phyloP scores from a whole-genome alignment of 2,888 invertebrate genomes.

The Steromphala cineraria region DNA sequence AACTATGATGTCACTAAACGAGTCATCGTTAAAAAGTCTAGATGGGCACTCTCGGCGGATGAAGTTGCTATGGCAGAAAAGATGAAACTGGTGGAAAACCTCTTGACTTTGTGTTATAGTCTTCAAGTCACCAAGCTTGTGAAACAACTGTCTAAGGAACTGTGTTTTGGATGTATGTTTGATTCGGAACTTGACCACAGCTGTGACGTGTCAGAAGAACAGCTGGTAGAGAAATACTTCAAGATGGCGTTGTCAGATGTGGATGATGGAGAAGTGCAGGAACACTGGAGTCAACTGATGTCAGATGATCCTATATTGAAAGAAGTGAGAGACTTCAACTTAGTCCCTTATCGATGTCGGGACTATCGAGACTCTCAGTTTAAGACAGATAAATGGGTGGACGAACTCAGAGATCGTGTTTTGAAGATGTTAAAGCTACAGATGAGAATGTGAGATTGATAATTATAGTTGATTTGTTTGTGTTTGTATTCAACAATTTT shows the following conservation, averaged over 20 bases:
- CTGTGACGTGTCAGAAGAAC: background rate
- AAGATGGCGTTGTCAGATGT: background rate
- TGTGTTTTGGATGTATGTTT: conserved; percentile 6
- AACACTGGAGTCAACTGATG: background rate
- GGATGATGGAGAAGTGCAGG: background rate
- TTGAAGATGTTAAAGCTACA: background rate
- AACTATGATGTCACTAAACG: background rate
- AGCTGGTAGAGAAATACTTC: background rate
- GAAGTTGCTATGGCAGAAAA: background rate
- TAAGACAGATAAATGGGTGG: background rate
- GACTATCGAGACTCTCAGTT: conserved; percentile 7
- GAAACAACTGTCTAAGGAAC: background rate
- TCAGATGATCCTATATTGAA: background rate
- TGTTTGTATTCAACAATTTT: too few species aligned
- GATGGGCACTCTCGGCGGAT: background rate
- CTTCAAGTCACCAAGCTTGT: background rate
- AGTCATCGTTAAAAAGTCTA: background rate
- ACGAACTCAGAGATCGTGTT: background rate
- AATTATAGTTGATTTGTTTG: too few species aligned
- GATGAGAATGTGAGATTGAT: background rate
- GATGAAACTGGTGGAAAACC: background rate
- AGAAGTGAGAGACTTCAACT: background rate
- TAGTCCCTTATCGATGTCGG: background rate
- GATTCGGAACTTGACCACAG: background rate
- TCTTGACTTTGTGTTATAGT: background rate